Evolutionary conservation across 2,888 invertebrate species (phyloP), one percentile per base, ranked within the genome.

Genomic region (Entomobrya proxima): DNA sequence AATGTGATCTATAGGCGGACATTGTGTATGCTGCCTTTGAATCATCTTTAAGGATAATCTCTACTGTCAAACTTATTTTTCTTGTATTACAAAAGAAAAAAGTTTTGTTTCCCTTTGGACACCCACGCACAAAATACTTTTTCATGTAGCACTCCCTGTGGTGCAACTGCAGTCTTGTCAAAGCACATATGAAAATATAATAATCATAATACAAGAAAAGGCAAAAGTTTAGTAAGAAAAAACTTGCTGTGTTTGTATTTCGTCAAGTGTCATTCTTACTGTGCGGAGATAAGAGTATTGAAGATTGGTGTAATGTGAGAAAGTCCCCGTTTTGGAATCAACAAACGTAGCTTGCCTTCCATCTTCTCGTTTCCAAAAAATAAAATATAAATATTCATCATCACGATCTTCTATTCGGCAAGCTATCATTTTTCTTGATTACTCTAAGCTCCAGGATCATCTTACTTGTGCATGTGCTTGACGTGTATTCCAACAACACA

Each of bases 341-440:
- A n/a, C n/a, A n/a, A n/a, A n/a, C n/a, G n/a, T n/a, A n/a, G n/a
- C n/a, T n/a, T 55, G 2, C 4, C 27, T 27, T 55, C 27, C n/a
- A n/a, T 55, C 44, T 11, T 44, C 40, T 40, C 15, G 11, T 18
- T 37, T 27, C 18, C 37, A 7, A 44, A 69, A 13, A 69, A 44
- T 44, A 40, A n/a, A 37, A 40, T 27, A 69, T 69, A 69, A 69
- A 69, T 69, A 69, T 69, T 69, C 40, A 69, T 69, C 69, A 69
- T 69, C 69, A 69, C 69, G 69, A 69, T 27, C 40, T 35, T 40
- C 40, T 69, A 27, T 67, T 21, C 21, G 37, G 15, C 27, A 55
- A 55, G 55, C 35, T 15, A 21, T 40, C 69, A 40, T 24, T n/a
- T 69, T 69, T 44, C 9, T 24, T 44, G 44, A 55, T 55, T 55